Evolutionary conservation across 2,797 vertebrate genomes (phyloP), one percentile per base, ranked within the genome.

Genomic region (Myiotriccus ornatus): DNA sequence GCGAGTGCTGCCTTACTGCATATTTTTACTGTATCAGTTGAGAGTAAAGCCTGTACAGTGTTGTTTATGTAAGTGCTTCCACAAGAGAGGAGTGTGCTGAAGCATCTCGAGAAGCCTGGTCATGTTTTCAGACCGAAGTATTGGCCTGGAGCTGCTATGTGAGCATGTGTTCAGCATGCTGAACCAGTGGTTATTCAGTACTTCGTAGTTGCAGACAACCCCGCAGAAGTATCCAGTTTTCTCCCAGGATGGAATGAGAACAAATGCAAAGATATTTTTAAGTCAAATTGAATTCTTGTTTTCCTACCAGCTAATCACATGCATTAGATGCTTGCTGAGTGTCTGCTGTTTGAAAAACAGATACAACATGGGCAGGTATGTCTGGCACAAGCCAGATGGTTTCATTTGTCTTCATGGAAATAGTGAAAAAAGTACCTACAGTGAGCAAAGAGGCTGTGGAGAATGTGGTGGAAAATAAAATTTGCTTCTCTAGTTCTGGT

Each of bases 381-480:
- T 94, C 60, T 94, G 81, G 64, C 71, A 50, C 5, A 17, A 88
- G 43, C 27, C 90, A 95, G 57, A 79, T 93, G 92, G 62, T 62
- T 94, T 84, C 46, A 22, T 86, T 81, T 41, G n/a, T 30, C 75
- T 76, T 74, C 4, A 7, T 35, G 12, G 44, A 67, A 88, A 52
- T n/a, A 47, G 7, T n/a, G 47, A 10, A 70, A 39, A 60, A 59
- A 25, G 32, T 7, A 7, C 1, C 6, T 25, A 5, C 16, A 39
- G 21, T 17, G 56, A 73, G 35, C 32, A 41, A 5, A 64, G 60
- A 70, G 47, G 12, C 52, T 82, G 18, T 59, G 49, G 70, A 69
- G 21, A 57, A 69, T 7, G 8, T 44, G 21, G 24, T 71, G 6
- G 28, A 41, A 90, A 84, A 67, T 35, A 65, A 73, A 78, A 53